These are phyloP conservation scores for Bombus haemorrhoidalis DNA, from an alignment of 1,140 invertebrate species.

Conservation along the genomic window DNA sequence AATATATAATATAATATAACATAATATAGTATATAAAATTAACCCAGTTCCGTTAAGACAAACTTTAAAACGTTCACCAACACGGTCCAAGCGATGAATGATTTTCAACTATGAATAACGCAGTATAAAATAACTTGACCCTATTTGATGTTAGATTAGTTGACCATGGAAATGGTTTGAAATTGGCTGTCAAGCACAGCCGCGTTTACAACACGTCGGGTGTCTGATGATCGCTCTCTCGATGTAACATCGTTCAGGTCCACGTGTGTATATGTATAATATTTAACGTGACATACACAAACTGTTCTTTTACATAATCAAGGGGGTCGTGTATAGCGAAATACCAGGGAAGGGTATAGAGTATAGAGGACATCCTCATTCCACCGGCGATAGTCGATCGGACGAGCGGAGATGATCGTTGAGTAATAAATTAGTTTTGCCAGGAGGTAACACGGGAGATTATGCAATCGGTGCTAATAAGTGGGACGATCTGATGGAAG, in stretches of 20 bases:
- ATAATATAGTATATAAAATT: too few relatives aligned
- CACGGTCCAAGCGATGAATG: neutral
- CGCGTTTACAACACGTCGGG: neutral
- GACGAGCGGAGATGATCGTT: conserved; percentile 73
- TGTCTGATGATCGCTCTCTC: neutral
- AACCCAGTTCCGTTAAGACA: too few relatives aligned
- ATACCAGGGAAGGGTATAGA: conserved; percentile 46
- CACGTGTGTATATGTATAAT: neutral
- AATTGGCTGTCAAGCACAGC: neutral
- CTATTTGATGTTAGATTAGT: neutral
- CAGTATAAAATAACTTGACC: conserved; percentile 2
- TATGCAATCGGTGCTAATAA: conserved; percentile 67
- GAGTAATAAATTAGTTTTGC: conserved; percentile 76
- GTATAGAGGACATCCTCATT: conserved; percentile 76
- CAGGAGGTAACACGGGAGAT: conserved; percentile 66
- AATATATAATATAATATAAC: too few relatives aligned
- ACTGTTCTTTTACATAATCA: conserved; percentile 27
- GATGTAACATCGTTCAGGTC: neutral
- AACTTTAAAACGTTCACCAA: neutral
- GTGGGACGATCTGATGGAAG: conserved; percentile 54
- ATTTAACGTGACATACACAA: neutral
- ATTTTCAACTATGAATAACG: neutral
- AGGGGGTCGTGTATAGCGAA: conserved; percentile 20
- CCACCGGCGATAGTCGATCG: conserved; percentile 54
- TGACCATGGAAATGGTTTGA: neutral